These are phyloP conservation scores for Bucco capensis DNA, from an alignment of 2,113 vertebrate species.

Conservation along the genomic window DNA sequence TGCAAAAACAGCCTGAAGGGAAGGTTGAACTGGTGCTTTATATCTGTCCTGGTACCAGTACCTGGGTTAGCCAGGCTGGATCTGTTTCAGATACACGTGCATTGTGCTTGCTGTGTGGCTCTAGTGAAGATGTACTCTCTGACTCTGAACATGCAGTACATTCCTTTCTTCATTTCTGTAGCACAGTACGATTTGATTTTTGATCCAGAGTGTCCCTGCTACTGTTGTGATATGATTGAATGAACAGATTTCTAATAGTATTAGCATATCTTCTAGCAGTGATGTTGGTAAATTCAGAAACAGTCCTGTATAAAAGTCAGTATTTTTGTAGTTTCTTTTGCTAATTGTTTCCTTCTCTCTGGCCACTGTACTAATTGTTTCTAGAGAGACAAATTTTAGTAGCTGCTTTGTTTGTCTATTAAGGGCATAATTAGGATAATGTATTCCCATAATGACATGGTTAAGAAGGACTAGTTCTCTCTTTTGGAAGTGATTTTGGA, in stretches of 20 bases:
- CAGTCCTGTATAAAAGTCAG: not conserved
- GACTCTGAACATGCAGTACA: not conserved
- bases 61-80: not conserved
- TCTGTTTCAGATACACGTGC: not conserved
- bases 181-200: not conserved
- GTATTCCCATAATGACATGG: not conserved
- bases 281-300: not conserved
- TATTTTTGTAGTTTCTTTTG: not conserved
- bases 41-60: not conserved
- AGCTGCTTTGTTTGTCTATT: not conserved
- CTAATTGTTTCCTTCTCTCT: slow-evolving; percentile 22
- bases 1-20: not conserved
- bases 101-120: not conserved
- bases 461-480: not conserved
- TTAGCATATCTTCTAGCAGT: not conserved
- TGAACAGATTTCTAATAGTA: not conserved
- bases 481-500: slow-evolving; percentile 14
- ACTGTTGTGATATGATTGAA: not conserved
- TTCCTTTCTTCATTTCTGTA: not conserved
- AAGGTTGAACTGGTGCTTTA: not conserved
- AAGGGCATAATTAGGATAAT: slow-evolving; percentile 1
- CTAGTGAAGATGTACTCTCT: not conserved
- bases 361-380: not conserved
- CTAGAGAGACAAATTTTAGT: not conserved
- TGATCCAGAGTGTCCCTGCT: not conserved